A percentile compares a stretch with the other conserved stretches of the same genome.
Evolutionary conservation across 1,140 invertebrate genomes (phyloP).

Genomic region (Eulimnadia texana): DNA sequence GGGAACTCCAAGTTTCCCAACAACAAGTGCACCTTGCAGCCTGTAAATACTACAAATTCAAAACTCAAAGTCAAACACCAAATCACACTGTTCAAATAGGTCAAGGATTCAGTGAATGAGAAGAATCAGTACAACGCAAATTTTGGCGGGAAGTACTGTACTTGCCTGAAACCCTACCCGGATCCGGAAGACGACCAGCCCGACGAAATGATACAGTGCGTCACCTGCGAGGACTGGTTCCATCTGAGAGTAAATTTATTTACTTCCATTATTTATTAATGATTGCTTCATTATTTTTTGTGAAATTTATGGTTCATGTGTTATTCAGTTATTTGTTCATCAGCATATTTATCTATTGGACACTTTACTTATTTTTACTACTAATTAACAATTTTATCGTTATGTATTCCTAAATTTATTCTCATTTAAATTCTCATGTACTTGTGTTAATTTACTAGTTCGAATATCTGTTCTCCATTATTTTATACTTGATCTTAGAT

Average conservation of each 20-base stretch:
- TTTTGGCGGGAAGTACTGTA: conserved; percentile 84
- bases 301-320: neutral
- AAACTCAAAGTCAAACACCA: neutral
- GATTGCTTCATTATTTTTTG: too few relatives aligned
- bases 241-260: conserved; percentile 45
- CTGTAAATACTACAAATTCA: conserved; percentile 32
- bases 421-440: too few relatives aligned
- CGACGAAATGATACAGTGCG: conserved; percentile 92
- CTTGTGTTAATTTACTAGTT: too few relatives aligned
- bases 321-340: neutral
- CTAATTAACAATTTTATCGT: too few relatives aligned
- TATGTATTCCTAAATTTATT: too few relatives aligned
- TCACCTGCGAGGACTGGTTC: conserved; percentile 96
- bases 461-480: too few relatives aligned
- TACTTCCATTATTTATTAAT: too few relatives aligned
- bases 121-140: conserved; percentile 89
- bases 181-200: conserved; percentile 60
- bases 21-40: conserved; percentile 53
- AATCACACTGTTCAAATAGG: conserved; percentile 23
- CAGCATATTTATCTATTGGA: neutral
- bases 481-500: too few relatives aligned
- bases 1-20: conserved; percentile 71
- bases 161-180: conserved; percentile 85
- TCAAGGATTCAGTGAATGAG: conserved; percentile 49
- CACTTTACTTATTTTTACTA: too few relatives aligned